Evolutionary conservation across 2,113 vertebrate genomes (phyloP).

Genomic region (Pomatostomus ruficeps): DNA sequence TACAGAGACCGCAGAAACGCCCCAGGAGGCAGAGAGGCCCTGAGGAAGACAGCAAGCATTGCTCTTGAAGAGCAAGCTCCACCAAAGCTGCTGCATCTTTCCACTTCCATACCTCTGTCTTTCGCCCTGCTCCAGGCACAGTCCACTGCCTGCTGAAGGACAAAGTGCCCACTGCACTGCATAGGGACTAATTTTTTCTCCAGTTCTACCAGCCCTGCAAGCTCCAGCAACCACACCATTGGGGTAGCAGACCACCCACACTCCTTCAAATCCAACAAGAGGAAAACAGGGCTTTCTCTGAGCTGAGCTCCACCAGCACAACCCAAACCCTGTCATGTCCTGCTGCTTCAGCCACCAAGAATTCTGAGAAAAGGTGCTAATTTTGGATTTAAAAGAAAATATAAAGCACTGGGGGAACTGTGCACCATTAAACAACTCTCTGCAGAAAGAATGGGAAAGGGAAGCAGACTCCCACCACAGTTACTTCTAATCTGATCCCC

Average conservation of each 20-base stretch:
- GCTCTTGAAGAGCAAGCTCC: background rate
- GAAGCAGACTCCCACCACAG: fast-evolving
- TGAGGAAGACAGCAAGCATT: background rate
- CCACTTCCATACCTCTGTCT: background rate
- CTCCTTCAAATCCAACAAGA: background rate
- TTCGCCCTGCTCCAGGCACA: fast-evolving
- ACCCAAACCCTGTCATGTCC: background rate
- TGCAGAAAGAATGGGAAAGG: background rate
- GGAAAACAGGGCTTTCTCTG: background rate
- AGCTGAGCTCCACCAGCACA: background rate
- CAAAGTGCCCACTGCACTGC: background rate
- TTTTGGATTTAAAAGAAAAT: background rate
- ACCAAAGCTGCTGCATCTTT: background rate
- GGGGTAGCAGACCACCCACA: background rate
- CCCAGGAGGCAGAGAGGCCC: background rate
- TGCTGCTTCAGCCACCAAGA: background rate
- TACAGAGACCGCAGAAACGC: background rate
- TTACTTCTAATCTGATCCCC: background rate
- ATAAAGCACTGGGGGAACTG: background rate
- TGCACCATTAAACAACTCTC: background rate
- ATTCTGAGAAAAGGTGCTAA: background rate
- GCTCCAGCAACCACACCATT: fast-evolving
- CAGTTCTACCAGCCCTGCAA: background rate
- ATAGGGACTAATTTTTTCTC: background rate
- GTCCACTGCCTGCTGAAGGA: background rate